These are phyloP conservation scores for Silvanus unidentatus DNA, from an alignment of 2,888 invertebrate species.

Conservation along the genomic window DNA sequence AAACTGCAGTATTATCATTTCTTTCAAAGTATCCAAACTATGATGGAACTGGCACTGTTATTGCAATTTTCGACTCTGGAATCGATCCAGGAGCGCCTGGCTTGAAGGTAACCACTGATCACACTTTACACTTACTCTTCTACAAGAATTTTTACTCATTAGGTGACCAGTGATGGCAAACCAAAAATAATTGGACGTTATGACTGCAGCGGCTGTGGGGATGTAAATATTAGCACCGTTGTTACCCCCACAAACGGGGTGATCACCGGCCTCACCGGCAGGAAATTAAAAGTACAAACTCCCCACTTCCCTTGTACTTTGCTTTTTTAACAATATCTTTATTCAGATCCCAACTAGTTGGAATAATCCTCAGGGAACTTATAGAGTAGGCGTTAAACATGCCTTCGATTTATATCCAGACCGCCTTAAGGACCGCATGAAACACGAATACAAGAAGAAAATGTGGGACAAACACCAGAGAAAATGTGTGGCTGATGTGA, in stretches of 20 bases:
- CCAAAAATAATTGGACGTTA: slow-evolving; percentile 90
- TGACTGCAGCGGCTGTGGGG: slow-evolving; percentile 95
- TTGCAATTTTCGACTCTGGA: slow-evolving; percentile 96
- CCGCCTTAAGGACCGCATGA: slow-evolving; percentile 72
- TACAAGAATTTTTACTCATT: too few species aligned
- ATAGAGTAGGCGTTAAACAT: slow-evolving; percentile 81
- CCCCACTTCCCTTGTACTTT: not conserved
- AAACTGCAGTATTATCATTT: slow-evolving; percentile 86
- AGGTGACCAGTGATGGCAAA: slow-evolving; percentile 84
- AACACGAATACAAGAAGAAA: slow-evolving; percentile 68
- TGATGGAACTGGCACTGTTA: slow-evolving; percentile 86
- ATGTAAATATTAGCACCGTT: slow-evolving; percentile 84
- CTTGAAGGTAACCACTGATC: slow-evolving; percentile 63
- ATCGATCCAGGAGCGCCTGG: slow-evolving; percentile 96
- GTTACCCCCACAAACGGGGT: slow-evolving; percentile 61
- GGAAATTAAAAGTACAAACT: slow-evolving; percentile 72
- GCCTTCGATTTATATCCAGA: slow-evolving; percentile 83
- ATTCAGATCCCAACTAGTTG: slow-evolving; percentile 71
- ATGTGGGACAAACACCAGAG: slow-evolving; percentile 83
- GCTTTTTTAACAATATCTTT: not conserved
- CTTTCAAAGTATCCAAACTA: slow-evolving; percentile 81
- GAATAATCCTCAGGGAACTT: slow-evolving; percentile 79
- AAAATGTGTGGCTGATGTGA: slow-evolving; percentile 68
- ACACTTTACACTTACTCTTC: slow-evolving; percentile 5
- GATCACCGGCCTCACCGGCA: slow-evolving; percentile 81